A percentile compares a stretch with the other conserved stretches of the same genome.
phyloP scores from a whole-genome alignment of 2,888 invertebrate genomes.

The Thecophora atra region DNA sequence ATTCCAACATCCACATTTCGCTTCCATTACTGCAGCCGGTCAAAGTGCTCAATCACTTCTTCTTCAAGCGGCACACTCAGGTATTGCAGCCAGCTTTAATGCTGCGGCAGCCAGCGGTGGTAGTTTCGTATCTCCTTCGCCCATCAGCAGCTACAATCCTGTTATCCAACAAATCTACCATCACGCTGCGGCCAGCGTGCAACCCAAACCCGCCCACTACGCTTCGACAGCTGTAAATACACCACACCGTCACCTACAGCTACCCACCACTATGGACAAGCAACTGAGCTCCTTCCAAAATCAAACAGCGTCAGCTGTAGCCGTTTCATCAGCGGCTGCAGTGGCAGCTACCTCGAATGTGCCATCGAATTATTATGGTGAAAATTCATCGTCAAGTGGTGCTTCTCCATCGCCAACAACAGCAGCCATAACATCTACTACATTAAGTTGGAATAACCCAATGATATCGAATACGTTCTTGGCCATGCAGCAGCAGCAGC shows the following conservation, averaged over 20 bases:
- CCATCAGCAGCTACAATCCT: conserved; percentile 79
- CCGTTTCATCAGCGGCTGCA: conserved; percentile 58
- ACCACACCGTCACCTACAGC: conserved; percentile 76
- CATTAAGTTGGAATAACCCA: conserved; percentile 77
- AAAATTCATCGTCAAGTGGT: conserved; percentile 63
- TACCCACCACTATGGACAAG: conserved; percentile 67
- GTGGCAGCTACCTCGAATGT: conserved; percentile 61
- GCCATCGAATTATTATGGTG: conserved; percentile 62
- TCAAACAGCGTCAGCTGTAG: conserved; percentile 59
- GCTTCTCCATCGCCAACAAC: conserved; percentile 65
- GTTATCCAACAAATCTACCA: conserved; percentile 86
- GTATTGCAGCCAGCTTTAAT: conserved; percentile 72
- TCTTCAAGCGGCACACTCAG: conserved; percentile 72
- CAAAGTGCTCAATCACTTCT: conserved; percentile 76
- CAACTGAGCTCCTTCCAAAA: conserved; percentile 62
- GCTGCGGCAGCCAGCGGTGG: conserved; percentile 62
- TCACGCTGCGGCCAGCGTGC: conserved; percentile 69
- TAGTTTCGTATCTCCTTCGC: conserved; percentile 76
- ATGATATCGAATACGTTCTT: conserved; percentile 63
- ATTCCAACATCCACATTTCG: conserved; percentile 75
- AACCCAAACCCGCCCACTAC: conserved; percentile 77
- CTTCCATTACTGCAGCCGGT: conserved; percentile 68
- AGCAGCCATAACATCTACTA: conserved; percentile 64
- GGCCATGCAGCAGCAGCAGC: conserved; percentile 62
- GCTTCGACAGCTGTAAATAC: conserved; percentile 70